Percentiles rank a stretch among this genome's conserved stretches.
Conservation (phyloP, 2,888 invertebrate genomes). For the Copidosoma aretas region DNA sequence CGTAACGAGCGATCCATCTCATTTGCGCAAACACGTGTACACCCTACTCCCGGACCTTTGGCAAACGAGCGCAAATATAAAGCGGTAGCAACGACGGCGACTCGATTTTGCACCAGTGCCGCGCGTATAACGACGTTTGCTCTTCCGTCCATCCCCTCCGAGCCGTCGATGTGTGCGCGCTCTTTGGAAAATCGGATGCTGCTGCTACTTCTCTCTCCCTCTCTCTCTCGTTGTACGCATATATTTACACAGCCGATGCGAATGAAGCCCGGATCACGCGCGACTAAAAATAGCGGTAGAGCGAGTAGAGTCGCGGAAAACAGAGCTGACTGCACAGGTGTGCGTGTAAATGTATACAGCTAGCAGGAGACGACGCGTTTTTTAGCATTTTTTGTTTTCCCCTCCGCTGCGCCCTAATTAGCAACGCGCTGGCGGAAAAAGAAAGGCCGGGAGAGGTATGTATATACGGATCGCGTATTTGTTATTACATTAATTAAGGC, state of each 20-base stretch:
- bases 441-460: not conserved
- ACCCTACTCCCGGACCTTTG: too few species aligned
- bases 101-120: conserved; percentile 39
- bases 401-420: not conserved
- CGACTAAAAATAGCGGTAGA: conserved; percentile 4
- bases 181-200: conserved; percentile 18
- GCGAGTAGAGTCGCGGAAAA: too few species aligned
- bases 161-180: too few species aligned
- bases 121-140: conserved; percentile 39
- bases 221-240: not conserved
- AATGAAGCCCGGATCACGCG: conserved; percentile 10
- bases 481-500: conserved; percentile 27
- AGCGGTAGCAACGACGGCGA: not conserved
- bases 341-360: too few species aligned
- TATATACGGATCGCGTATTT: too few species aligned
- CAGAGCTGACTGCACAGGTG: too few species aligned
- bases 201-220: not conserved
- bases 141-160: conserved; percentile 14
- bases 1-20: too few species aligned
- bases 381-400: conserved; percentile 3
- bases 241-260: conserved; percentile 37
- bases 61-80: conserved; percentile 19
- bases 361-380: not conserved
- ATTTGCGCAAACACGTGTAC: not conserved
- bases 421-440: not conserved